Evolutionary conservation across 2,113 vertebrate species (phyloP), one percentile per base, ranked within the genome.

Genomic region (Dipodomys spectabilis): DNA sequence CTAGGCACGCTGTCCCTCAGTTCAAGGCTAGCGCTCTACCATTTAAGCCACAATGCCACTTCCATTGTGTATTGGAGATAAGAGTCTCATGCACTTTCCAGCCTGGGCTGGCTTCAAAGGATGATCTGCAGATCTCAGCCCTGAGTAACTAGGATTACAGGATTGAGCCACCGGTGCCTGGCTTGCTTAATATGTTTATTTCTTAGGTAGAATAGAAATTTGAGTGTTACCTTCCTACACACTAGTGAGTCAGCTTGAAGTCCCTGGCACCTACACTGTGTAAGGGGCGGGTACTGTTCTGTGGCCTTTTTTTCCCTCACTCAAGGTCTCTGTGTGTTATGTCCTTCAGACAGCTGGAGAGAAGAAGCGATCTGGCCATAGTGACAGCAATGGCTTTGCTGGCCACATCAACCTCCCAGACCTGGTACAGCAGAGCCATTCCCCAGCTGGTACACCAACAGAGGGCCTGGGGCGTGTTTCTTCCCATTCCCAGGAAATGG

Each of bases 351-450:
- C 98, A 27, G 97, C 98, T 85, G 98, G 98, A 97, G 99, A 99
- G 96, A 99, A 99, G 98, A 99, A 99, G 98, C 98, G 98, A 97
- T 98, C 99, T 88, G 97, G 98, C 94, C 99, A 99, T 86, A 68
- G 98, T 96, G 99, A 99, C 98, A 99, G 99, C 98, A 99, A 99
- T 97, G 98, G 99, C 98, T 99, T 99, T 95, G 98, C 98, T 20
- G 98, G 99, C 97, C 99, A 99, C 98, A 97, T 98, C 98, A 99
- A 99, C 97, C 99, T 99, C 75, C 99, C 99, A 5, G 99, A 99
- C 98, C 98, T 99, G 98, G 98, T 99, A 97, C 99, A 99, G 98
- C 99, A 99, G 98, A 99, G 99, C 97, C 98, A 99, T 96, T 99
- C 99, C 86, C 98, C 99, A 1, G 98, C 98, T 22, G 98, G 98